phyloP scores from a whole-genome alignment of 2,113 vertebrate species.

The Corynorhinus townsendii region DNA sequence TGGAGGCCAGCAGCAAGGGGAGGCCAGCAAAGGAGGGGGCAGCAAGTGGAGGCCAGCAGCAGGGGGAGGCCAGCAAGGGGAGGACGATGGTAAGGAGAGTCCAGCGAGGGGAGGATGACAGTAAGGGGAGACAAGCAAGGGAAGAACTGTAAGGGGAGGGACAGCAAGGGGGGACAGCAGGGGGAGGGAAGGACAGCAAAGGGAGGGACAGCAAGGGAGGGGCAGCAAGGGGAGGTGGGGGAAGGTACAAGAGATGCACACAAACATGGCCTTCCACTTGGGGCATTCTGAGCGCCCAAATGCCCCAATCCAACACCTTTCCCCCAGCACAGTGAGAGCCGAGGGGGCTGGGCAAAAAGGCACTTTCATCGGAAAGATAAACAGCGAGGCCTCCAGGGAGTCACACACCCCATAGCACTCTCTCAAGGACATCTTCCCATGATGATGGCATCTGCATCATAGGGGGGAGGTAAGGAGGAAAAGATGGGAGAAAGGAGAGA shows the following conservation, averaged over 20 bases:
- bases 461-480: not conserved
- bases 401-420: not conserved
- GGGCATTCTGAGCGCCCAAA: not conserved
- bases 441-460: not conserved
- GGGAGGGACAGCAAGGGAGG: not conserved
- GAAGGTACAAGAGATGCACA: accelerated
- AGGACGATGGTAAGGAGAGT: too few relatives aligned
- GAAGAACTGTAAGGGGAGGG: too few relatives aligned
- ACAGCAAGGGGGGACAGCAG: too few relatives aligned
- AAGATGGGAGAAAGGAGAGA: too few relatives aligned
- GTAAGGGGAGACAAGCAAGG: too few relatives aligned
- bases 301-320: not conserved
- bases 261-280: accelerated
- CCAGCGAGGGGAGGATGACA: too few relatives aligned
- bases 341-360: not conserved
- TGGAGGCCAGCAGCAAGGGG: too few relatives aligned
- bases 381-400: not conserved
- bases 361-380: not conserved
- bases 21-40: not conserved
- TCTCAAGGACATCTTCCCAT: constrained; percentile 28
- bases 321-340: not conserved
- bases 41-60: too few relatives aligned
- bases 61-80: too few relatives aligned
- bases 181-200: not conserved
- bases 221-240: not conserved